Evolutionary conservation across 2,888 invertebrate species (phyloP).

Genomic region (Cerastis rubricosa): DNA sequence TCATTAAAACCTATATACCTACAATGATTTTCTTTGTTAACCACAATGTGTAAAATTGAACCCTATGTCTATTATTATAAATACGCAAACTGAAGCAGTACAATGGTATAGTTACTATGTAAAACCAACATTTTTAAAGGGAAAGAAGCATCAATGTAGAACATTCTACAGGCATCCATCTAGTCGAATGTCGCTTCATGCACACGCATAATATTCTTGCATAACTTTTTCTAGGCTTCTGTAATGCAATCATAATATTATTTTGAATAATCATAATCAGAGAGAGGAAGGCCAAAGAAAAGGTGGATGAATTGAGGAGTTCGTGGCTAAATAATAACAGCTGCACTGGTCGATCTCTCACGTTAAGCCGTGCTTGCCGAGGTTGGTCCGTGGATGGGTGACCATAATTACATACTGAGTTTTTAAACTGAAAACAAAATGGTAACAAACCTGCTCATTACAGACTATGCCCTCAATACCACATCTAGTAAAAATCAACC

Average conservation of each 20-base stretch:
- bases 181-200: constrained; percentile 16
- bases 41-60: neutral
- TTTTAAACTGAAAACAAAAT: too few species aligned
- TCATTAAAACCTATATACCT: neutral
- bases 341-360: too few species aligned
- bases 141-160: constrained; percentile 31
- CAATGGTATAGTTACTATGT: constrained; percentile 20
- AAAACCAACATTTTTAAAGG: constrained; percentile 16
- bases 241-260: constrained; percentile 1
- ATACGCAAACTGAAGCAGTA: constrained; percentile 26
- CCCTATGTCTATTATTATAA: neutral
- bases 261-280: neutral
- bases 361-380: too few species aligned
- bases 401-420: too few species aligned
- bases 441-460: too few species aligned
- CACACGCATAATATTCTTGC: constrained; percentile 31
- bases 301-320: too few species aligned
- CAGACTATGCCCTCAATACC: too few species aligned
- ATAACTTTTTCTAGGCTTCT: constrained; percentile 29
- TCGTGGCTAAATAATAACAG: too few species aligned
- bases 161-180: constrained; percentile 28
- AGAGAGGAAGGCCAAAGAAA: too few species aligned
- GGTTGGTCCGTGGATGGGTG: too few species aligned
- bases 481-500: too few species aligned
- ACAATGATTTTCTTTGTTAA: neutral